Conservation (phyloP, 2,888 invertebrate genomes). For the Autographa gamma region DNA sequence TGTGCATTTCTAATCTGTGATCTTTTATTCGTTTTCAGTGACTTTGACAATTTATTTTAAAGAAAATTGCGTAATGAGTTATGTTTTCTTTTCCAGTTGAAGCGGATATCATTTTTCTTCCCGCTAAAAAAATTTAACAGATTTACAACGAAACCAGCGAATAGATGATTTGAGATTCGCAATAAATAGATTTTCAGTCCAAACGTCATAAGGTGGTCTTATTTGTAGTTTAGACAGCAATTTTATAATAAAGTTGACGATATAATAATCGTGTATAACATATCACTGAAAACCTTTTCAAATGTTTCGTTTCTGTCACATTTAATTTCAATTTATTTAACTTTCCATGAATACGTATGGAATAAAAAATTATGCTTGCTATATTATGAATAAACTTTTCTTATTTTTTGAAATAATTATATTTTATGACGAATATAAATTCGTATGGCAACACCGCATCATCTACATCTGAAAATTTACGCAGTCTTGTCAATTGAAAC, state of each 20-base stretch:
- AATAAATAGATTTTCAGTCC: background rate
- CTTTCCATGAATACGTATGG: too few species aligned
- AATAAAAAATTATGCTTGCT: too few species aligned
- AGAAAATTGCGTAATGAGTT: background rate
- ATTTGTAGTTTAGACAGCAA: too few species aligned
- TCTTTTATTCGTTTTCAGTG: too few species aligned
- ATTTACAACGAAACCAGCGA: background rate
- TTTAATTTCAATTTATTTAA: too few species aligned
- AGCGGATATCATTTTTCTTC: background rate
- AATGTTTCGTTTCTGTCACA: too few species aligned
- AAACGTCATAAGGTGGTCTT: too few species aligned
- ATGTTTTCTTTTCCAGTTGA: background rate
- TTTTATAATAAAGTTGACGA: too few species aligned
- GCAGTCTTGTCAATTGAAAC: conserved; percentile 9
- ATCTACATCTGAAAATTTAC: background rate
- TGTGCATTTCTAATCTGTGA: too few species aligned
- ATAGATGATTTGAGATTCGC: background rate
- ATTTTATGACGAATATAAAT: background rate
- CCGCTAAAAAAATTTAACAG: background rate
- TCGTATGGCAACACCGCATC: background rate
- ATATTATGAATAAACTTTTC: background rate
- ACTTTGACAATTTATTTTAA: background rate
- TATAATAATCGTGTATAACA: too few species aligned
- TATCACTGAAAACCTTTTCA: too few species aligned
- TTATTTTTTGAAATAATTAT: background rate